Evolutionary conservation across 2,888 invertebrate genomes (phyloP).

Genomic region (Cryptocheilus praepositus): DNA sequence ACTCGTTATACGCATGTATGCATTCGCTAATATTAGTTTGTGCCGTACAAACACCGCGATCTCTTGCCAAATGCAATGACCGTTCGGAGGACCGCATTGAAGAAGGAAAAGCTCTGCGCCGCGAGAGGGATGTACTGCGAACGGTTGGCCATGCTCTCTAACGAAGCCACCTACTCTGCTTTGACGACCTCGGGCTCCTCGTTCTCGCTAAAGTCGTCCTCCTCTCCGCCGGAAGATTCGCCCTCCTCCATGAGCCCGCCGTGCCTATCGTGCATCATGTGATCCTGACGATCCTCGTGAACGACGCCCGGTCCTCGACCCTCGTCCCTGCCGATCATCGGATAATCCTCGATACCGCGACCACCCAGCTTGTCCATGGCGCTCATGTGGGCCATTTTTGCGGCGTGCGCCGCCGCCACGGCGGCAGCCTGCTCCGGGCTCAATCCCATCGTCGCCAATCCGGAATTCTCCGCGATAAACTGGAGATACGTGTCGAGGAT

Average conservation of each 20-base stretch:
- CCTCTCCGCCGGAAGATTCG: conserved; percentile 69
- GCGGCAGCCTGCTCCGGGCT: conserved; percentile 81
- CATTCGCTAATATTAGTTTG: too few relatives aligned
- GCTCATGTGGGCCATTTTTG: conserved; percentile 86
- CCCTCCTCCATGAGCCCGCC: conserved; percentile 59
- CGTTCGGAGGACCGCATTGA: conserved; percentile 2
- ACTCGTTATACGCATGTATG: too few relatives aligned
- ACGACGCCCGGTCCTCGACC: conserved; percentile 61
- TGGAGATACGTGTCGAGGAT: conserved; percentile 92
- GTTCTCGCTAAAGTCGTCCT: conserved; percentile 71
- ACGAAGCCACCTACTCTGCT: conserved; percentile 59
- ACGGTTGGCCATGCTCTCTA: too few relatives aligned
- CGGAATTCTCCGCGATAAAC: conserved; percentile 89
- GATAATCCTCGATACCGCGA: conserved; percentile 67
- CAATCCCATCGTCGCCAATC: conserved; percentile 80
- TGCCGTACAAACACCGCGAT: too few relatives aligned
- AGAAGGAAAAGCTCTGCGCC: not conserved
- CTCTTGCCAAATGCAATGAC: too few relatives aligned
- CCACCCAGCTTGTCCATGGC: conserved; percentile 76
- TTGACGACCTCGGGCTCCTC: conserved; percentile 69
- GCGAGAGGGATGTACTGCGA: not conserved
- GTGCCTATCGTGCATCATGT: conserved; percentile 52
- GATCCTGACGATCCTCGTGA: conserved; percentile 65
- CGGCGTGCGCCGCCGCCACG: conserved; percentile 83
- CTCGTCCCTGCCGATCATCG: conserved; percentile 70